These are phyloP conservation scores for Drosophila imparisetae DNA, from an alignment of 2,888 invertebrate species.

Conservation along the genomic window DNA sequence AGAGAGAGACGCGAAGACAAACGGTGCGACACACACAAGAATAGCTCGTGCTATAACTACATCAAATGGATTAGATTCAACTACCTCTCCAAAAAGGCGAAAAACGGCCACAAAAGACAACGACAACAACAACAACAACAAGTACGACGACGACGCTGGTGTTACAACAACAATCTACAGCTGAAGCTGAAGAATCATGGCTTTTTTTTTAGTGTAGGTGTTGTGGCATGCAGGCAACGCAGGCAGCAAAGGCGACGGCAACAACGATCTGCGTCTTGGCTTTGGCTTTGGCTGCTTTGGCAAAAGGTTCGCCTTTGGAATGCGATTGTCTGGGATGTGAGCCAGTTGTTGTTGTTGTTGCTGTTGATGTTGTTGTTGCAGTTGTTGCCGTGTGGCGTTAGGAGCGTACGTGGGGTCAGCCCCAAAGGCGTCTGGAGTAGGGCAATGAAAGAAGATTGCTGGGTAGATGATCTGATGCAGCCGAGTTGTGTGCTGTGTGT, in stretches of 20 bases:
- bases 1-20: slow-evolving; percentile 30
- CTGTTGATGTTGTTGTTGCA: slow-evolving; percentile 15
- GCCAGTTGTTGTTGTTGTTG: slow-evolving; percentile 21
- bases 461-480: slow-evolving; percentile 38
- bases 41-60: slow-evolving; percentile 83
- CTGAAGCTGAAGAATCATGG: slow-evolving; percentile 49
- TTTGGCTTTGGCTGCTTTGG: slow-evolving; percentile 20
- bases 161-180: slow-evolving; percentile 41
- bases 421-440: slow-evolving; percentile 58
- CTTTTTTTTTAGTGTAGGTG: slow-evolving; percentile 65
- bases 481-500: background rate
- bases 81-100: slow-evolving; percentile 79
- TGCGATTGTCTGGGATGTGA: slow-evolving; percentile 66
- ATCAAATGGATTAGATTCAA: slow-evolving; percentile 82
- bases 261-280: slow-evolving; percentile 1
- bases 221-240: slow-evolving; percentile 69
- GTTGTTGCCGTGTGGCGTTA: slow-evolving; percentile 48
- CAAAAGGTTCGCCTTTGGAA: slow-evolving; percentile 64
- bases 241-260: slow-evolving; percentile 32
- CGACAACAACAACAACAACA: slow-evolving; percentile 40
- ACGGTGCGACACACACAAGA: slow-evolving; percentile 74
- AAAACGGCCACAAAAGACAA: slow-evolving; percentile 74
- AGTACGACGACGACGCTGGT: slow-evolving; percentile 35
- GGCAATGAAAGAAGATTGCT: slow-evolving; percentile 48
- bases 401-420: slow-evolving; percentile 74